Conservation (phyloP, 2,797 vertebrate genomes). For the Luscinia luscinia region DNA sequence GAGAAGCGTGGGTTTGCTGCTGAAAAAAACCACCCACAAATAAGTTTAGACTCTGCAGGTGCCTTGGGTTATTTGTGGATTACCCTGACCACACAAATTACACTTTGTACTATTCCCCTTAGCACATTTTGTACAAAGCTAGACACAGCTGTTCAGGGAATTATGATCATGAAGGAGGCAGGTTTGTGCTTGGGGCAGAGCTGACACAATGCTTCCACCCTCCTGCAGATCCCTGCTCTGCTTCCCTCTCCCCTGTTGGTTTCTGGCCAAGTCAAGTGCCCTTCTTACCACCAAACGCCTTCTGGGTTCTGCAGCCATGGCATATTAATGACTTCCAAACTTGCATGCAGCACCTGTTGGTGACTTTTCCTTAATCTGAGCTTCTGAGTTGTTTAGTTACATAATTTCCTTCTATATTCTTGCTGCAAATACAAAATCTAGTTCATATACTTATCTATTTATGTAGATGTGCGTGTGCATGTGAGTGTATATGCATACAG, state of each 20-base stretch:
- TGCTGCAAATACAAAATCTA: not conserved
- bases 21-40: not conserved
- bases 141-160: not conserved
- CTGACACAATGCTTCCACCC: not conserved
- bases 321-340: not conserved
- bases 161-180: not conserved
- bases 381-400: not conserved
- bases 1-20: not conserved
- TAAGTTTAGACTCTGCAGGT: not conserved
- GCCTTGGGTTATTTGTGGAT: conserved; percentile 11
- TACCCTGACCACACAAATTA: not conserved
- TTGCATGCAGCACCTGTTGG: not conserved
- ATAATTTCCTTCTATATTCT: not conserved
- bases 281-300: not conserved
- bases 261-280: not conserved
- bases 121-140: not conserved
- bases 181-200: not conserved
- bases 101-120: not conserved
- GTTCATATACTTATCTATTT: not conserved
- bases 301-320: not conserved
- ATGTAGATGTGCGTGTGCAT: not conserved
- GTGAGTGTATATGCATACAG: not conserved
- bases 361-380: not conserved
- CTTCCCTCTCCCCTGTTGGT: not conserved
- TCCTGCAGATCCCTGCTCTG: not conserved